Conservation (phyloP, 2,113 vertebrate genomes). For the Pseudorectes ferrugineus region DNA sequence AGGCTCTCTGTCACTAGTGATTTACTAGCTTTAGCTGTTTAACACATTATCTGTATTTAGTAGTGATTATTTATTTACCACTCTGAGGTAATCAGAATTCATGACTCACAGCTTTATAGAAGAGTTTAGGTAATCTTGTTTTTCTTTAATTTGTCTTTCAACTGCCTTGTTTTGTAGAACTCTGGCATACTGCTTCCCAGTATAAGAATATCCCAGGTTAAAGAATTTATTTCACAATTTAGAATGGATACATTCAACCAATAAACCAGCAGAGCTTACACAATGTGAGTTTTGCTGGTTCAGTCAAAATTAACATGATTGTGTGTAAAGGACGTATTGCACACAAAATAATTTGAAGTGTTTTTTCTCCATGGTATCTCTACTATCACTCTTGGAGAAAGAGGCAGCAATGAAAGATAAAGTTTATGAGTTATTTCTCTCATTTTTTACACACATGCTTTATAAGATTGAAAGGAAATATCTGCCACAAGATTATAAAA, state of each 20-base stretch:
- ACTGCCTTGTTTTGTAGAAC: slow-evolving; percentile 50
- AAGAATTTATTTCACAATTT: slow-evolving; percentile 28
- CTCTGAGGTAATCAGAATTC: slow-evolving; percentile 66
- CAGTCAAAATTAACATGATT: background rate
- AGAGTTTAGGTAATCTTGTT: slow-evolving; percentile 57
- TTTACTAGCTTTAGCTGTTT: slow-evolving; percentile 74
- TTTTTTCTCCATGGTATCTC: background rate
- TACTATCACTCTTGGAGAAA: background rate
- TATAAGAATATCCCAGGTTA: slow-evolving; percentile 1
- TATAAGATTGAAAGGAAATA: background rate
- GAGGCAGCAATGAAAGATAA: background rate
- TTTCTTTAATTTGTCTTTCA: slow-evolving; percentile 65
- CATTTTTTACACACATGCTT: background rate
- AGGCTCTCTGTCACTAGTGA: slow-evolving; percentile 72
- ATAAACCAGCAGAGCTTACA: background rate
- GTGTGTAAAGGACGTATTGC: background rate
- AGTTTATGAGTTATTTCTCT: background rate
- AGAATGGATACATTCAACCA: background rate
- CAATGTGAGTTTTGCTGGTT: background rate
- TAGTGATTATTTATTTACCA: slow-evolving; percentile 77
- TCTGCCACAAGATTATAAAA: background rate
- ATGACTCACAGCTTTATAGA: slow-evolving; percentile 62
- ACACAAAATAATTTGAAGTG: background rate
- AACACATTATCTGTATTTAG: slow-evolving; percentile 75
- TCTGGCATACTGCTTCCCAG: slow-evolving; percentile 52